phyloP scores from a whole-genome alignment of 2,113 vertebrate genomes.

The Himantopus leucocephalus region DNA sequence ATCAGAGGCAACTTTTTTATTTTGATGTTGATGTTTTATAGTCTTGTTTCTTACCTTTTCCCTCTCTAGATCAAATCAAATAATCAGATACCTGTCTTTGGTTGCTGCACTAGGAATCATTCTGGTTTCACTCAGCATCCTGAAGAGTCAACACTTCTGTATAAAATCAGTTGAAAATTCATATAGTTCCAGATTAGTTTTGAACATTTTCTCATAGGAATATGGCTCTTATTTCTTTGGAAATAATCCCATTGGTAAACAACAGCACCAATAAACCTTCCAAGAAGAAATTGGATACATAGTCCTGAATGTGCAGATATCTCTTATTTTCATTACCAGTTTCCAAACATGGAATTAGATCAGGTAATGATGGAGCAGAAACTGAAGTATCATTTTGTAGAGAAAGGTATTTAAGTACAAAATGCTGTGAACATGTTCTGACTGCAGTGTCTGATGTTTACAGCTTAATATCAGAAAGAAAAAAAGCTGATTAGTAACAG shows the following conservation, averaged over 20 bases:
- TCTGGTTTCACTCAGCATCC: background rate
- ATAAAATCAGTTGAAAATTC: background rate
- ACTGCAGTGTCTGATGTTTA: background rate
- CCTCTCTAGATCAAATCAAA: background rate
- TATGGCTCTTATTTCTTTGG: background rate
- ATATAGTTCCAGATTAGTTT: background rate
- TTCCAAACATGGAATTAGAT: background rate
- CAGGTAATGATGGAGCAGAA: background rate
- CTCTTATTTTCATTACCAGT: background rate
- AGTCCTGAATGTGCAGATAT: background rate
- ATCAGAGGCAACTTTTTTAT: background rate
- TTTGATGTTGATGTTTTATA: background rate
- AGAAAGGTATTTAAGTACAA: background rate
- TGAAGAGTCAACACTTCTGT: background rate
- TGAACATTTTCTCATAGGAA: background rate
- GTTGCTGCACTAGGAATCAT: background rate
- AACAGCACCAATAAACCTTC: background rate
- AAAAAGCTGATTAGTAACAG: background rate
- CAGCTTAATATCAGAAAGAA: background rate
- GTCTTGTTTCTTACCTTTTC: background rate
- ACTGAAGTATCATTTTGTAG: background rate
- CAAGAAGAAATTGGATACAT: background rate
- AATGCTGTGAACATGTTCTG: background rate
- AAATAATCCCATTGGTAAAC: background rate
- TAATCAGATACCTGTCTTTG: background rate